Evolutionary conservation across 2,797 vertebrate genomes (phyloP).

Genomic region (Discoglossus pictus): DNA sequence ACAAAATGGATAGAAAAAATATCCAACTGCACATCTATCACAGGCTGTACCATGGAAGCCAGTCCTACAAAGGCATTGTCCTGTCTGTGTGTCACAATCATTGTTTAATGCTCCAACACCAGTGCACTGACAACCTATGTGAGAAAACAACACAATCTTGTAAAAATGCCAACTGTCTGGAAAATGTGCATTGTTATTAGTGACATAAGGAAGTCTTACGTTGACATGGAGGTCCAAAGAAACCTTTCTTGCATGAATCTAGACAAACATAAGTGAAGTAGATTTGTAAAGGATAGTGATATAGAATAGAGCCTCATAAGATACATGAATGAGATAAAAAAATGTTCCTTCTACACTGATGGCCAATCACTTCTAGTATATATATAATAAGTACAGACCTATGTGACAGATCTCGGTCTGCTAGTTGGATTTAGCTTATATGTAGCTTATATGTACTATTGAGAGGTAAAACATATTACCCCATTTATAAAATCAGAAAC

Average conservation of each 20-base stretch:
- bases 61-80: slow-evolving; percentile 54
- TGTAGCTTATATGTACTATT: no score
- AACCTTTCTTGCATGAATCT: slow-evolving; percentile 61
- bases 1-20: slow-evolving; percentile 62
- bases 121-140: slow-evolving; percentile 49
- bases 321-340: no score
- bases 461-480: no score
- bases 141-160: slow-evolving; percentile 40
- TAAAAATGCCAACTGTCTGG: no score
- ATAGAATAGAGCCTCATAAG: no score
- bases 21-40: slow-evolving; percentile 55
- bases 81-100: slow-evolving; percentile 49
- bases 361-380: no score
- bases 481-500: no score
- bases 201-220: slow-evolving; percentile 68
- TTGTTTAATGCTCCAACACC: slow-evolving; percentile 32
- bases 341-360: no score
- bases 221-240: slow-evolving; percentile 72
- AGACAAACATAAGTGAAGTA: slow-evolving; percentile 37
- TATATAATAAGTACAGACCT: no score
- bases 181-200: no score
- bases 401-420: no score
- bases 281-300: neutral
- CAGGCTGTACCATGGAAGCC: slow-evolving; percentile 57
- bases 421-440: no score